These are phyloP conservation scores for Motacilla tschutschensis DNA, from an alignment of 2,113 vertebrate genomes.

Conservation along the genomic window DNA sequence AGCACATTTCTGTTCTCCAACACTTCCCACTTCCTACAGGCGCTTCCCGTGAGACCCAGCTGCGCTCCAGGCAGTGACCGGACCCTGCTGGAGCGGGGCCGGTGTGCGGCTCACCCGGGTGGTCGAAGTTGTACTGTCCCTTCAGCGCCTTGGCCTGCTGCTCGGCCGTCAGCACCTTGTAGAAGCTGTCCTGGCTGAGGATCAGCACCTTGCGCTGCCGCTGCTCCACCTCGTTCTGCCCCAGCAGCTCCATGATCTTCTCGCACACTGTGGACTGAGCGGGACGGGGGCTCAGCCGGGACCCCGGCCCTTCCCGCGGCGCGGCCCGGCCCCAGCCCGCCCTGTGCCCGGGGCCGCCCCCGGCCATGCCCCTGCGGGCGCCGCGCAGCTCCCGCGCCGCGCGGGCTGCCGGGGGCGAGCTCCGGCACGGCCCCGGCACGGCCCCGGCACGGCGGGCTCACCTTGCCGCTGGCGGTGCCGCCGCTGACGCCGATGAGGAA, in stretches of 20 bases:
- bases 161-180: conserved; percentile 87
- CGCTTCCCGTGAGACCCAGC: fast-evolving
- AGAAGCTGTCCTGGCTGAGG: conserved; percentile 95
- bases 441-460: conserved; percentile 26
- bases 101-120: conserved; percentile 79
- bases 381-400: too few species aligned
- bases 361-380: neutral
- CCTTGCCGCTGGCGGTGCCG: conserved; percentile 93
- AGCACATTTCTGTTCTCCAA: neutral
- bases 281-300: neutral
- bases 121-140: conserved; percentile 97
- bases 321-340: neutral
- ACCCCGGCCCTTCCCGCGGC: neutral
- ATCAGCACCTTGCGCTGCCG: conserved; percentile 91
- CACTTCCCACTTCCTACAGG: fast-evolving
- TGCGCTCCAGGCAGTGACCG: fast-evolving
- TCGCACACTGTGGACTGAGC: conserved; percentile 93
- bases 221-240: conserved; percentile 93
- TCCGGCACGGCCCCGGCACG: neutral
- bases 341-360: neutral
- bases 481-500: conserved; percentile 93
- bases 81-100: fast-evolving
- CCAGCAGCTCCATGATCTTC: conserved; percentile 97
- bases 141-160: conserved; percentile 91
- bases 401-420: neutral